Conservation (phyloP, 2,797 vertebrate genomes). For the Carcharodon carcharias region DNA sequence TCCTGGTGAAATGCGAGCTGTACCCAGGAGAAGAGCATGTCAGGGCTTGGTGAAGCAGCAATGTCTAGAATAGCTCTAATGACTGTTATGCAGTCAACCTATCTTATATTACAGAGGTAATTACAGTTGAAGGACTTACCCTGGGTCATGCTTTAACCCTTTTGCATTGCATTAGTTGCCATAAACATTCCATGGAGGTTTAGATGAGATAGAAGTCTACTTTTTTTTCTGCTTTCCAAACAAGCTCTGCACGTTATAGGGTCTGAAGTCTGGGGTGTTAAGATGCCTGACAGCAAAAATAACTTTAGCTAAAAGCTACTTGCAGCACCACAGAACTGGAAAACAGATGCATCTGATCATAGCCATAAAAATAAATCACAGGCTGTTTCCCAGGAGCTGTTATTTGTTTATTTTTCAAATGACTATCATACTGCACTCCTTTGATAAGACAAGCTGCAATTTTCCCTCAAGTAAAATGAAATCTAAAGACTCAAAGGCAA, state of each 20-base stretch:
- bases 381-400: not conserved
- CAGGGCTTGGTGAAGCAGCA: conserved; percentile 52
- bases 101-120: conserved; percentile 52
- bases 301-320: conserved; percentile 32
- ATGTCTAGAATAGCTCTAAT: conserved; percentile 52
- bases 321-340: not conserved
- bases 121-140: conserved; percentile 49
- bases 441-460: not conserved
- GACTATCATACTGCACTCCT: not conserved
- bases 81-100: conserved; percentile 48
- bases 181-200: conserved; percentile 33
- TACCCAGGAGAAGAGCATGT: conserved; percentile 50
- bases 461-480: not conserved
- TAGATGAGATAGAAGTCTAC: conserved; percentile 19
- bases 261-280: not conserved
- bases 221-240: not conserved
- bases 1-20: conserved; percentile 46
- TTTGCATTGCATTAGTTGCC: conserved; percentile 31
- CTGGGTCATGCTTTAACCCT: conserved; percentile 49
- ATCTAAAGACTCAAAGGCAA: not conserved
- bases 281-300: conserved; percentile 33
- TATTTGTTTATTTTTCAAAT: conserved; percentile 33
- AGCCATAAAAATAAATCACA: conserved; percentile 30
- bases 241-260: not conserved
- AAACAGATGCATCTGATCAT: conserved; percentile 33